Percentiles rank a stretch among this genome's conserved stretches.
These are phyloP conservation scores for Cydia splendana DNA, from an alignment of 1,140 invertebrate species.

Conservation along the genomic window DNA sequence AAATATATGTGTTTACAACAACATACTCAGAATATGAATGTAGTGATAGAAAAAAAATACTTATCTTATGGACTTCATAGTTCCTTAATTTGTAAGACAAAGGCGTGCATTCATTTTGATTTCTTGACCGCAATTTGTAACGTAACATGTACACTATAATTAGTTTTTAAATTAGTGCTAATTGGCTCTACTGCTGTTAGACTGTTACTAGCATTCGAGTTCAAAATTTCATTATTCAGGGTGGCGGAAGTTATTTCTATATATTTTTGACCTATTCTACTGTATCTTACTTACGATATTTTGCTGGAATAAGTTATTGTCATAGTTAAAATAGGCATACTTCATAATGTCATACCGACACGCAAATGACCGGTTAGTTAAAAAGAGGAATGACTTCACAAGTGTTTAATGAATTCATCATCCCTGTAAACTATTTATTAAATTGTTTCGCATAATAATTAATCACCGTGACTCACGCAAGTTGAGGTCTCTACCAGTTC, in stretches of 20 bases:
- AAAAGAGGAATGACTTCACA: background rate
- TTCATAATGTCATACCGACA: background rate
- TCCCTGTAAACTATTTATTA: background rate
- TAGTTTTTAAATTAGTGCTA: constrained; percentile 4
- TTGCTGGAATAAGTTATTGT: background rate
- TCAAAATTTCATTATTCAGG: background rate
- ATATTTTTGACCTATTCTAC: too few species aligned
- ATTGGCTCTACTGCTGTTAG: background rate
- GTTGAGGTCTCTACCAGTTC: background rate
- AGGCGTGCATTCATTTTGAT: background rate
- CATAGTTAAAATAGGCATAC: background rate
- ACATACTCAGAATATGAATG: too few species aligned
- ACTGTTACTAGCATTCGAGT: background rate
- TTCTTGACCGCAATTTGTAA: constrained; percentile 15
- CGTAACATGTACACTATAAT: constrained; percentile 7
- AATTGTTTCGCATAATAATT: background rate
- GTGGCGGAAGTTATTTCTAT: background rate
- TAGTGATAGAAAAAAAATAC: too few species aligned
- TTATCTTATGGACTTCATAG: background rate
- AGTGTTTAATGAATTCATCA: background rate
- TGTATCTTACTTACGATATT: background rate
- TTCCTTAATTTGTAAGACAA: constrained; percentile 1
- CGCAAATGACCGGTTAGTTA: background rate
- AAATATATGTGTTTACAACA: too few species aligned
- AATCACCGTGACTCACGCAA: background rate